Evolutionary conservation across 2,888 invertebrate genomes (phyloP).

Genomic region (Ophion slaviceki): DNA sequence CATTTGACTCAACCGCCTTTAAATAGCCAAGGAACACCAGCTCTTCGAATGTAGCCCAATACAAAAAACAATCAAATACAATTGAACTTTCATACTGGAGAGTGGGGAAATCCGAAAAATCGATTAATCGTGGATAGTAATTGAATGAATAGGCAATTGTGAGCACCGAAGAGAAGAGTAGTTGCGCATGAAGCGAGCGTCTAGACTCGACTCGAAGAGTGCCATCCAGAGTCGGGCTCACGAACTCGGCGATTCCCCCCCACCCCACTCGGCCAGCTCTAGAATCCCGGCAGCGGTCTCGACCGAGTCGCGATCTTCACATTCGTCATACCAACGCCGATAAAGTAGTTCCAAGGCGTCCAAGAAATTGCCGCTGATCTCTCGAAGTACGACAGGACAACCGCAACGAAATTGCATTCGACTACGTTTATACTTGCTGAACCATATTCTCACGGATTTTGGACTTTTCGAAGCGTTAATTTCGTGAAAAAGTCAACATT

Average conservation of each 20-base stretch:
- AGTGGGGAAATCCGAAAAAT: no score
- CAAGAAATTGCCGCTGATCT: conserved; percentile 67
- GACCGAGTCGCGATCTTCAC: conserved; percentile 41
- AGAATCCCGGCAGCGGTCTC: conserved; percentile 57
- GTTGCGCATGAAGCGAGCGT: conserved; percentile 34
- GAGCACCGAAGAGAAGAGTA: neutral
- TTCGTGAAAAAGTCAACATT: conserved; percentile 73
- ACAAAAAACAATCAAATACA: no score
- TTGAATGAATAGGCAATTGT: no score
- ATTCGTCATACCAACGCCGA: conserved; percentile 47
- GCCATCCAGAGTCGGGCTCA: neutral
- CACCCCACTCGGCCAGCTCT: conserved; percentile 19
- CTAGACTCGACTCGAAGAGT: conserved; percentile 36
- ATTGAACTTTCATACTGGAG: no score
- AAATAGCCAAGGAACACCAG: no score
- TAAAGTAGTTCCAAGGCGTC: conserved; percentile 50
- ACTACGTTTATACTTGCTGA: neutral
- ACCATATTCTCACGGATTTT: conserved; percentile 28
- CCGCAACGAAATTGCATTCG: conserved; percentile 53
- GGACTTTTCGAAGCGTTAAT: conserved; percentile 66
- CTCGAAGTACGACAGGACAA: conserved; percentile 80
- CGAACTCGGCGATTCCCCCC: conserved; percentile 41
- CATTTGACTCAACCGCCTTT: no score
- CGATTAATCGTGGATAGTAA: no score
- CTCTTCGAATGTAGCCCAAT: no score